Evolutionary conservation across 1,140 invertebrate genomes (phyloP), one percentile per base, ranked within the genome.

Genomic region (Parapsyche elsis): DNA sequence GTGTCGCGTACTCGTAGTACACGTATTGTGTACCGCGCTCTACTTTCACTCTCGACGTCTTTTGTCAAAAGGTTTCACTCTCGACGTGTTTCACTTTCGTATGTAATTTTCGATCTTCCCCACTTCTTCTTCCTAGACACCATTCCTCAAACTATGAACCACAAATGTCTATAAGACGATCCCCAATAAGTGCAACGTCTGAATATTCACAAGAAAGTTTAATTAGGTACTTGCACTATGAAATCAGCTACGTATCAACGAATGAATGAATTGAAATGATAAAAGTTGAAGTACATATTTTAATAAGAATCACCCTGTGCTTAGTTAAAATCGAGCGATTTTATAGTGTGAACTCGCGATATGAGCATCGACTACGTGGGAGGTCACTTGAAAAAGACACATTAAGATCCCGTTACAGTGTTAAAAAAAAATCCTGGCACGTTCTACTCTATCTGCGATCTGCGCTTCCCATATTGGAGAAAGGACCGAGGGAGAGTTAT

Each of bases 31-130:
- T 57, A 79, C 79, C 44, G 67, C 26, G 26, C 24, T 80, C 79
- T 83, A 83, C 81, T 83, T 81, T 83, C 81, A 79, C 81, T 83
- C 73, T 83, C 79, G 23, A 19, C 53, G 76, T 74, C 81, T 83
- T 82, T 83, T 82, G 81, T 83, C 38, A 79, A 46, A 76, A 79
- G 80, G 19, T 83, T 83, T 83, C 81, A 80, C 81, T 83, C 78
- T 83, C 79, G 44, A 24, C 38, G 12, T 61, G 71, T 53, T 76
- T 74, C 71, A 57, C 77, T 76, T 81, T 81, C 77, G 64, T 78
- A 76, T 78, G 79, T 77, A 71, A 80, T 76, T 80, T 80, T 71
- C 79, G 74, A 77, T 76, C 74, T 70, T 77, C 16, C 57, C 57
- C 45, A 14, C 45, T 46, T 75, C n/a, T 74, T 46, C n/a, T 24